Conservation (phyloP, 2,797 vertebrate species). For the Enteromius thamalakanensis region DNA sequence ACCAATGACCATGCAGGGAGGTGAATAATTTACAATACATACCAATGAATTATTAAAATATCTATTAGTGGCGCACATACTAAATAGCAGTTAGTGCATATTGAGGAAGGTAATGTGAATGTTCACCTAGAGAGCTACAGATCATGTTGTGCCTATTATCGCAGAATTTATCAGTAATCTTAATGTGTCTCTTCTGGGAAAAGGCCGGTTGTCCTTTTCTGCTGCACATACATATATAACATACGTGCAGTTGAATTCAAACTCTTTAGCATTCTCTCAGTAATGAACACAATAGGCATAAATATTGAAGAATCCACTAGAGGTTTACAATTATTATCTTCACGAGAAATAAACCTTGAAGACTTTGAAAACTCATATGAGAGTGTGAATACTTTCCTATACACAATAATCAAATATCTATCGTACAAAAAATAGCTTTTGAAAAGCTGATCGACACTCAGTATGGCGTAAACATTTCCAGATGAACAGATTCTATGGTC, state of each 20-base stretch:
- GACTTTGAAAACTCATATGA: conserved; percentile 12
- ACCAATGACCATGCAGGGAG: conserved; percentile 46
- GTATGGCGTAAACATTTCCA: not conserved
- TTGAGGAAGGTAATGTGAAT: conserved; percentile 21
- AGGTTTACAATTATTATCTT: conserved; percentile 14
- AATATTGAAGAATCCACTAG: not conserved
- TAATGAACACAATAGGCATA: not conserved
- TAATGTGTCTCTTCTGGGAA: conserved; percentile 11
- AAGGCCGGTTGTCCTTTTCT: not conserved
- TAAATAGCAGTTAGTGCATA: conserved; percentile 51
- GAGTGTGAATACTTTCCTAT: conserved; percentile 16
- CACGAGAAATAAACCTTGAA: conserved; percentile 38
- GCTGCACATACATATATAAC: not conserved
- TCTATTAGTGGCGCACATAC: conserved; percentile 52
- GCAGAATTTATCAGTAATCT: conserved; percentile 10
- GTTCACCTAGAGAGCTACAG: conserved; percentile 38
- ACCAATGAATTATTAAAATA: conserved; percentile 63
- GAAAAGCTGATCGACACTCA: not conserved
- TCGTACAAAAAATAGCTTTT: conserved; percentile 2
- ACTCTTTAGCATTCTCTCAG: not conserved
- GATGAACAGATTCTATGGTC: conserved; percentile 11
- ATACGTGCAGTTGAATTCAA: not conserved
- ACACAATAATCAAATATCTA: conserved; percentile 26
- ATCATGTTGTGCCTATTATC: conserved; percentile 20
- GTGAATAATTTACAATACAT: conserved; percentile 59